Evolutionary conservation across 2,888 invertebrate species (phyloP).

Genomic region (Polyommatus icarus): DNA sequence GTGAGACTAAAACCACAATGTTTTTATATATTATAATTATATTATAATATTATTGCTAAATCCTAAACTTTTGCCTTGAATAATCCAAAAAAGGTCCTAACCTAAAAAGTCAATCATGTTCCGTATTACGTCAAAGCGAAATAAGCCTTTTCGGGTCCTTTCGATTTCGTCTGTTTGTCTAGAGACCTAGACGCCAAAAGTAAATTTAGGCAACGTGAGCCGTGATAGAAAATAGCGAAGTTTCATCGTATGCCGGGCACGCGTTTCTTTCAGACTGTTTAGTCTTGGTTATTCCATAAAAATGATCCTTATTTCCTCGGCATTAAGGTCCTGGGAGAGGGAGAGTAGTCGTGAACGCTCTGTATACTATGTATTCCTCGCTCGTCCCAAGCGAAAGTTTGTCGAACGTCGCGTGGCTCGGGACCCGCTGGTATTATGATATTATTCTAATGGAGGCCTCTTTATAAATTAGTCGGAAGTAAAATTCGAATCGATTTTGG

Average conservation of each 20-base stretch:
- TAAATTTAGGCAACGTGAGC: constrained; percentile 1
- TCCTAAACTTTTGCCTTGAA: not conserved
- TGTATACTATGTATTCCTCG: not conserved
- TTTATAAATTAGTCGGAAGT: constrained; percentile 18
- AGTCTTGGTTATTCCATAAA: not conserved
- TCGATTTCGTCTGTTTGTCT: not conserved
- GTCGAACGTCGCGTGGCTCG: not conserved
- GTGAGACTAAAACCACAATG: not conserved
- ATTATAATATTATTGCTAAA: not conserved
- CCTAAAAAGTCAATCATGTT: not conserved
- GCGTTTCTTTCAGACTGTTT: not conserved
- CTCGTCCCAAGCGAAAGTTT: constrained; percentile 5
- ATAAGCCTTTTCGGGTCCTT: not conserved
- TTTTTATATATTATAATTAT: not conserved
- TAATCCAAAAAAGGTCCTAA: not conserved
- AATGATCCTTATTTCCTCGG: not conserved
- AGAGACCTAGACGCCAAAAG: not conserved
- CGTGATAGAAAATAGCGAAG: constrained; percentile 12
- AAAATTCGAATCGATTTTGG: not conserved
- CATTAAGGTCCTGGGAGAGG: not conserved
- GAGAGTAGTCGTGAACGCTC: not conserved
- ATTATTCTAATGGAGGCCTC: constrained; percentile 7
- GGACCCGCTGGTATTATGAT: not conserved
- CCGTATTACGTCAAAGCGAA: not conserved
- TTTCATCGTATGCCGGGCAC: not conserved